Evolutionary conservation across 2,888 invertebrate species (phyloP).

Genomic region (Philaethria dido): DNA sequence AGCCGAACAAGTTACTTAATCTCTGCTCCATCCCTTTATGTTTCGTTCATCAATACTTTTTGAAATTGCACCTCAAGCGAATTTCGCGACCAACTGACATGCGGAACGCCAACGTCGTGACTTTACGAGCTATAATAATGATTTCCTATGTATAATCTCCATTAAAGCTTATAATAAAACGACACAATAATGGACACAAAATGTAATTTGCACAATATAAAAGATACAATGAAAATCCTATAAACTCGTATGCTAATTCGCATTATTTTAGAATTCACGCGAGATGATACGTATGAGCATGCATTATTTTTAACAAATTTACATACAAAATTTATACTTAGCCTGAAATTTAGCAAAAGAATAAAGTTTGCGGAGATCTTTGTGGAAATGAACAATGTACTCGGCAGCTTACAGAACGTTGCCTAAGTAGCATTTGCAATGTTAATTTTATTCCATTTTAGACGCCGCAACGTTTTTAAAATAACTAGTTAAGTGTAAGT

Average conservation of each 20-base stretch:
- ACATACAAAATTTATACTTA: slow-evolving; percentile 43
- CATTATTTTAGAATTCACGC: slow-evolving; percentile 12
- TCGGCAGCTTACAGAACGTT: slow-evolving; percentile 46
- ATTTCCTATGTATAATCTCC: not conserved
- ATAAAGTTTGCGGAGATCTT: slow-evolving; percentile 45
- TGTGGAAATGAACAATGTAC: slow-evolving; percentile 51
- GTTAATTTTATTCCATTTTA: slow-evolving; percentile 52
- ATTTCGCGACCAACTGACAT: slow-evolving; percentile 45
- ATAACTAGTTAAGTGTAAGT: slow-evolving; percentile 41
- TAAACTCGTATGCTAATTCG: slow-evolving; percentile 6
- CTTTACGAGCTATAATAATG: not conserved
- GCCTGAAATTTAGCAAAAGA: slow-evolving; percentile 41
- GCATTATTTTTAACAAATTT: slow-evolving; percentile 41
- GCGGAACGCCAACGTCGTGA: not conserved
- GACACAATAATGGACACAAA: not conserved
- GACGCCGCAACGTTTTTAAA: slow-evolving; percentile 48
- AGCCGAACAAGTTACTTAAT: slow-evolving; percentile 75
- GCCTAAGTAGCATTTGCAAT: slow-evolving; percentile 50
- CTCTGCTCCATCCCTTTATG: slow-evolving; percentile 66
- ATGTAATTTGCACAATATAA: not conserved
- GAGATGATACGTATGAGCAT: slow-evolving; percentile 19
- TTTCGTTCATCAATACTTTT: slow-evolving; percentile 72
- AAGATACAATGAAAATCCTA: not conserved
- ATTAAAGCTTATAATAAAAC: not conserved
- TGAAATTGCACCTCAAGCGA: slow-evolving; percentile 61